Percentiles rank a stretch among this genome's conserved stretches.
phyloP scores from a whole-genome alignment of 2,888 invertebrate genomes.

The Drosophila tripunctata region DNA sequence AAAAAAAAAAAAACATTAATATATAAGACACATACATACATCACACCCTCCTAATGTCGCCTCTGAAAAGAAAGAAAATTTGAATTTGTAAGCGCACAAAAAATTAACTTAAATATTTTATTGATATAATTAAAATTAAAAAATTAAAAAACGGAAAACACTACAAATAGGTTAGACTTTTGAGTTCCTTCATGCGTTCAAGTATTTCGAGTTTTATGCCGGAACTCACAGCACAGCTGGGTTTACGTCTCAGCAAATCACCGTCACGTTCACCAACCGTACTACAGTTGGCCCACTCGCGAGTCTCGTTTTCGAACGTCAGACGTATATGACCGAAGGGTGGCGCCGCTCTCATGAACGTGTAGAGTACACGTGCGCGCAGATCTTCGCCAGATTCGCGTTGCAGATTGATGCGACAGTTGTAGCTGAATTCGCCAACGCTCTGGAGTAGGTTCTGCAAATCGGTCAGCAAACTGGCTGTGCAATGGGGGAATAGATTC shows the following conservation, averaged over 20 bases:
- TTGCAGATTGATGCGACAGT: neutral
- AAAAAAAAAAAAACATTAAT: no score
- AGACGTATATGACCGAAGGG: constrained; percentile 43
- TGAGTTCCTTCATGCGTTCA: constrained; percentile 42
- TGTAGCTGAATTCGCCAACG: constrained; percentile 50
- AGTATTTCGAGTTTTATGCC: constrained; percentile 45
- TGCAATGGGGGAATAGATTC: constrained; percentile 40
- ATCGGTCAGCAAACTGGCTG: constrained; percentile 31
- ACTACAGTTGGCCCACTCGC: constrained; percentile 48
- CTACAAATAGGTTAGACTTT: neutral
- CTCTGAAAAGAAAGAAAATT: constrained; percentile 52
- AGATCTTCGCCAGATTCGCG: constrained; percentile 32
- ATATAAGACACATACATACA: no score
- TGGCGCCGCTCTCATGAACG: constrained; percentile 45
- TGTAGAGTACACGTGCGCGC: constrained; percentile 40
- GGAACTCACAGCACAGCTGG: constrained; percentile 19
- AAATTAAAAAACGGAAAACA: neutral
- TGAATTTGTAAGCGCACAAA: neutral
- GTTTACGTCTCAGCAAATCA: neutral
- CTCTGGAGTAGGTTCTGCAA: constrained; percentile 33
- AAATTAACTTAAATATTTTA: constrained; percentile 11
- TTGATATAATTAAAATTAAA: neutral
- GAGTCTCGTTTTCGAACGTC: constrained; percentile 37
- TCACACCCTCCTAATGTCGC: constrained; percentile 10
- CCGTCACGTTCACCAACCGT: neutral